Conservation (phyloP, 2,113 vertebrate species). For the Pterocles gutturalis region DNA sequence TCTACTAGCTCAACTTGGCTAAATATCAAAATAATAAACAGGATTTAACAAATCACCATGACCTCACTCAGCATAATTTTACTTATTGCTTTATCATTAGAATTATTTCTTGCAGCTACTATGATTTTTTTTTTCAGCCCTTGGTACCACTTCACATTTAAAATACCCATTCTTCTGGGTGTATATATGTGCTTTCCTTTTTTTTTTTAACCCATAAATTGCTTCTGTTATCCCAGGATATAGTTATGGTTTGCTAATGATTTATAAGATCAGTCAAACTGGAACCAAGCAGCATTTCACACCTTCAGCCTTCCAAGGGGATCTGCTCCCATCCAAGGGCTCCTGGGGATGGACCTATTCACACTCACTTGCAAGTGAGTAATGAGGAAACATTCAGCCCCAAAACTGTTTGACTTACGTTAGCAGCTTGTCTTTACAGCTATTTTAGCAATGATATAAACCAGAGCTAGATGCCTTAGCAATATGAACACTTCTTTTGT, state of each 20-base stretch:
- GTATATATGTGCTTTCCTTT: background rate
- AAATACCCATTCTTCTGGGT: background rate
- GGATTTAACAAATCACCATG: background rate
- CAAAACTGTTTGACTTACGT: background rate
- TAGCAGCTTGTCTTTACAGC: background rate
- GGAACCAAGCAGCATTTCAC: background rate
- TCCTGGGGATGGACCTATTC: background rate
- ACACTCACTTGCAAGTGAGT: background rate
- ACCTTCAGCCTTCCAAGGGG: background rate
- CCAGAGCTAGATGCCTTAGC: background rate
- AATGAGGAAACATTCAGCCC: background rate
- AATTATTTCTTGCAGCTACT: background rate
- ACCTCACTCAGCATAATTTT: background rate
- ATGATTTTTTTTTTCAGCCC: background rate
- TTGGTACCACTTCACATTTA: background rate
- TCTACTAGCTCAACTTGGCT: background rate
- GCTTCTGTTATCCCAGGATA: background rate
- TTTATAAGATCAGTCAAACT: background rate
- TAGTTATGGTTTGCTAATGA: background rate
- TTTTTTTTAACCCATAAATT: background rate
- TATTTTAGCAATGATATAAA: background rate
- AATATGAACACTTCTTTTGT: background rate
- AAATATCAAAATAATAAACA: background rate
- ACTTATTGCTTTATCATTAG: background rate
- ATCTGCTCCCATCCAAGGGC: background rate